Evolutionary conservation across 2,888 invertebrate species (phyloP).

Genomic region (Imbricaverruca yamaguchii): DNA sequence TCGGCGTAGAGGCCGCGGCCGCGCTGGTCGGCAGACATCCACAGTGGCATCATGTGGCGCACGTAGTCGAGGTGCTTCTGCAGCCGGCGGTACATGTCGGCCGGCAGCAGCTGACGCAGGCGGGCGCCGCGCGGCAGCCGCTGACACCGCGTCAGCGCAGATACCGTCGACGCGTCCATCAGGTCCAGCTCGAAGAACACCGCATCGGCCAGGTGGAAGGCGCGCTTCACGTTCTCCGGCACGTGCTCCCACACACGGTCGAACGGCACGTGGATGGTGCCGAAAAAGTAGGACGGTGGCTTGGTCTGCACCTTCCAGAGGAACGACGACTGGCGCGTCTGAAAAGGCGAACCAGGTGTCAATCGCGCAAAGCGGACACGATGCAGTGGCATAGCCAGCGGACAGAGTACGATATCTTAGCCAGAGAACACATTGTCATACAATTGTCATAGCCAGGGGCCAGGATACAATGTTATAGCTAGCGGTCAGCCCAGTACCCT

Average conservation of each 20-base stretch:
- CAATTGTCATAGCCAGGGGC: too few relatives aligned
- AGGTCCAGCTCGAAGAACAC: conserved; percentile 50
- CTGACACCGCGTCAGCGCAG: conserved; percentile 45
- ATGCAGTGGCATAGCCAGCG: too few relatives aligned
- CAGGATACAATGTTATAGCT: too few relatives aligned
- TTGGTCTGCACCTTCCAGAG: conserved; percentile 35
- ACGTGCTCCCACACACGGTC: conserved; percentile 49
- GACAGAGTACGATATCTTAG: too few relatives aligned
- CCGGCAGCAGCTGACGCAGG: conserved; percentile 40
- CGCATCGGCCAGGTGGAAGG: conserved; percentile 45
- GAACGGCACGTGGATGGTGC: conserved; percentile 52
- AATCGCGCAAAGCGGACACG: too few relatives aligned
- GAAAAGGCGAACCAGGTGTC: neutral
- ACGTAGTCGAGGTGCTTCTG: conserved; percentile 46
- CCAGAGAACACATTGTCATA: too few relatives aligned
- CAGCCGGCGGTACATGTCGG: conserved; percentile 43
- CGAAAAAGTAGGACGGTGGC: conserved; percentile 47
- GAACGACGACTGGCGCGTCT: conserved; percentile 30
- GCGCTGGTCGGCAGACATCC: conserved; percentile 43
- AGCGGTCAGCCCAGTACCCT: too few relatives aligned
- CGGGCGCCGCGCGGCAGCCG: conserved; percentile 41
- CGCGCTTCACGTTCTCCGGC: conserved; percentile 46
- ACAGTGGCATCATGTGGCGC: conserved; percentile 41
- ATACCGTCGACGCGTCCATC: conserved; percentile 46
- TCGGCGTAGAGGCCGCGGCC: conserved; percentile 44